phyloP scores from a whole-genome alignment of 1,140 invertebrate genomes.

The Charaxes varanes region DNA sequence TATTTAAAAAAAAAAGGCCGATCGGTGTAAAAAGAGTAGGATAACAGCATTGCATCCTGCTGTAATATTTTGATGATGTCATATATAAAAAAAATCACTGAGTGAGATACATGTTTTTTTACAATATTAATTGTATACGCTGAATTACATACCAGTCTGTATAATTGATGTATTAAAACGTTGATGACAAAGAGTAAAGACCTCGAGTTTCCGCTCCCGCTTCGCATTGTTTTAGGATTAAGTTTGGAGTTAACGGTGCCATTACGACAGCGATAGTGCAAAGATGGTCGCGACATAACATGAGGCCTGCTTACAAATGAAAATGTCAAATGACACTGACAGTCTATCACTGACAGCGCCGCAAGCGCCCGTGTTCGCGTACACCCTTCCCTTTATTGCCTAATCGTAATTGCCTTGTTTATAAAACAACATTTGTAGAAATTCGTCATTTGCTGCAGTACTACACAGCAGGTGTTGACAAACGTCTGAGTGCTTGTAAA shows the following conservation, averaged over 20 bases:
- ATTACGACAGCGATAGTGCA: constrained; percentile 48
- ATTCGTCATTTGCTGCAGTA: constrained; percentile 6
- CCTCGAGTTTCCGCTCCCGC: constrained; percentile 4
- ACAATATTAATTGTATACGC: no score
- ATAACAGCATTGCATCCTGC: no score
- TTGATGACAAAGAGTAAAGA: no score
- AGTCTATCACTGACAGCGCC: constrained; percentile 34
- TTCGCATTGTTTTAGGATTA: constrained; percentile 10
- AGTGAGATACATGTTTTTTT: no score
- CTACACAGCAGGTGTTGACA: constrained; percentile 2
- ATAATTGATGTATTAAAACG: no score
- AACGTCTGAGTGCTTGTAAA: constrained; percentile 11
- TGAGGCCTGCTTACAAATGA: constrained; percentile 15
- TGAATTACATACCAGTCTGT: no score
- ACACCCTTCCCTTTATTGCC: neutral
- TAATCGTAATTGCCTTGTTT: constrained; percentile 4
- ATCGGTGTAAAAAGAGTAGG: no score
- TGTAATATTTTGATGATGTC: no score
- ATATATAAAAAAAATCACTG: no score
- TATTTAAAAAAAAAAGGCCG: no score
- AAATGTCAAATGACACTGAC: constrained; percentile 22
- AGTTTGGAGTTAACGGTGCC: constrained; percentile 36
- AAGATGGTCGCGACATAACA: constrained; percentile 24
- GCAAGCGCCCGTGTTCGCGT: constrained; percentile 30
- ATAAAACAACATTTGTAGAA: constrained; percentile 13